These are phyloP conservation scores for Colostygia pectinataria DNA, from an alignment of 2,888 invertebrate species.

Conservation along the genomic window DNA sequence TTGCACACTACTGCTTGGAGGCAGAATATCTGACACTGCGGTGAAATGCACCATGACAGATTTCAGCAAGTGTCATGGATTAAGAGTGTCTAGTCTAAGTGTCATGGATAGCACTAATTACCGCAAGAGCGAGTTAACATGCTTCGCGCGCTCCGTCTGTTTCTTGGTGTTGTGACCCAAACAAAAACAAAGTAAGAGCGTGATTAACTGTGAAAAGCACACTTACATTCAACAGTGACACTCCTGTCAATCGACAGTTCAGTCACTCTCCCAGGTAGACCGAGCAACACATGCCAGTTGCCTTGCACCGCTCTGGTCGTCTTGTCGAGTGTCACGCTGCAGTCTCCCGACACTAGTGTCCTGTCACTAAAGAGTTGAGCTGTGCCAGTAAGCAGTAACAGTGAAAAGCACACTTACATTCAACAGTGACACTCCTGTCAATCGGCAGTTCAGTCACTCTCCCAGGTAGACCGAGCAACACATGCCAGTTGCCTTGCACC, in stretches of 20 bases:
- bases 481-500: constrained; percentile 73
- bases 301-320: constrained; percentile 72
- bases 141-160: too few relatives aligned
- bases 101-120: too few relatives aligned
- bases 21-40: too few relatives aligned
- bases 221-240: constrained; percentile 64
- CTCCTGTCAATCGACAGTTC: constrained; percentile 61
- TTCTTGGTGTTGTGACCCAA: too few relatives aligned
- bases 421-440: constrained; percentile 59
- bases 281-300: constrained; percentile 69
- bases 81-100: too few relatives aligned
- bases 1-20: too few relatives aligned
- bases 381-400: constrained; percentile 67
- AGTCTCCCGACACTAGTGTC: constrained; percentile 66
- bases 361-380: constrained; percentile 66
- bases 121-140: too few relatives aligned
- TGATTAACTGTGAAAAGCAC: too few relatives aligned
- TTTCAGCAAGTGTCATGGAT: too few relatives aligned
- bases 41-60: too few relatives aligned
- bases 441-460: constrained; percentile 63
- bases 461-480: constrained; percentile 70
- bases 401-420: constrained; percentile 64
- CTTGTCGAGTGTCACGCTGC: constrained; percentile 61
- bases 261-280: constrained; percentile 66
- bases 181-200: too few relatives aligned